Evolutionary conservation across 2,797 vertebrate species (phyloP).

Genomic region (Myotis pilosus): DNA sequence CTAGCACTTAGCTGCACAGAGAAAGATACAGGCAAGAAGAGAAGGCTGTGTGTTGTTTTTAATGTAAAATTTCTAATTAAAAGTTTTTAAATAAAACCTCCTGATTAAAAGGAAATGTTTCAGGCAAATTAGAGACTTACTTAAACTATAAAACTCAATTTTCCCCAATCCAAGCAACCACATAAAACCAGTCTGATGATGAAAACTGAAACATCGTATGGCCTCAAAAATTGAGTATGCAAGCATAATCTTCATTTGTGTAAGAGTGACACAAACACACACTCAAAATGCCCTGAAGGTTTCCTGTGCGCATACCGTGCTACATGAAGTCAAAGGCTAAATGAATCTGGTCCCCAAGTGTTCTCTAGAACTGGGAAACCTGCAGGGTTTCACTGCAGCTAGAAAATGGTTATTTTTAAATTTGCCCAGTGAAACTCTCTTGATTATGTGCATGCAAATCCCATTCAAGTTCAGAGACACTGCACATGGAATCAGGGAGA

Average conservation of each 20-base stretch:
- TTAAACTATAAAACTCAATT: constrained; percentile 16
- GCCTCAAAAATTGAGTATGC: constrained; percentile 26
- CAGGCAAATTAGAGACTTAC: neutral
- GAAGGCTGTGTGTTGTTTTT: neutral
- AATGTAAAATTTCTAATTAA: neutral
- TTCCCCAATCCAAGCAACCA: neutral
- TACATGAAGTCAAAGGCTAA: constrained; percentile 69
- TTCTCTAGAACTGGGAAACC: constrained; percentile 23
- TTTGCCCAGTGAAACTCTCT: constrained; percentile 48
- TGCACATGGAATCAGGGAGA: neutral
- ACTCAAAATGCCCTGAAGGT: neutral
- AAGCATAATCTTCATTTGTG: constrained; percentile 19
- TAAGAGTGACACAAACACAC: constrained; percentile 15
- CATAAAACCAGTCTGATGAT: neutral
- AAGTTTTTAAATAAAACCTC: neutral
- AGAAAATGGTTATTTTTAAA: constrained; percentile 65
- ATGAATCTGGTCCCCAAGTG: constrained; percentile 50
- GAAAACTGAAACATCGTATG: constrained; percentile 33
- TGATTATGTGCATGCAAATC: constrained; percentile 41
- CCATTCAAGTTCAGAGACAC: constrained; percentile 56
- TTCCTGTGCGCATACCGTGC: constrained; percentile 44
- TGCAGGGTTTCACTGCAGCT: neutral
- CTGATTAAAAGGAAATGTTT: neutral
- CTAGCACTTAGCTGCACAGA: neutral
- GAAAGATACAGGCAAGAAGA: neutral